Conservation (phyloP, 2,888 invertebrate genomes). For the Melieria omissa region DNA sequence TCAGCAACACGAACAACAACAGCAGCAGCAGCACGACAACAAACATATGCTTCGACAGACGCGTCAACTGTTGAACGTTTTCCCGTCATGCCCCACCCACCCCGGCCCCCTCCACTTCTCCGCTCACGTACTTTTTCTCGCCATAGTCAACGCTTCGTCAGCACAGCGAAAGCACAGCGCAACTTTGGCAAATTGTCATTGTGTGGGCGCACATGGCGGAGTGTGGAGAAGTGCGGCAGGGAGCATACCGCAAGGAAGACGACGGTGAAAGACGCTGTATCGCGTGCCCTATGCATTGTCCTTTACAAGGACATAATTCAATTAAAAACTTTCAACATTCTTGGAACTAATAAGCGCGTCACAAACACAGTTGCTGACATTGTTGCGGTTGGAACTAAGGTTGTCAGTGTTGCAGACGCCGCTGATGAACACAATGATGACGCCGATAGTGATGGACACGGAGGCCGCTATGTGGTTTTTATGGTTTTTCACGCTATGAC, state of each 20-base stretch:
- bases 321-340: constrained; percentile 47
- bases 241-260: no score
- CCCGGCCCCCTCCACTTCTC: no score
- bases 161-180: constrained; percentile 5
- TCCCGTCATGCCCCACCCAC: no score
- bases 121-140: no score
- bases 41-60: no score
- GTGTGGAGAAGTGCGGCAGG: neutral
- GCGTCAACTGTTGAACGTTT: no score
- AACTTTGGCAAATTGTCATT: constrained; percentile 13
- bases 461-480: no score
- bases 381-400: neutral
- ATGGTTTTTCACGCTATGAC: no score
- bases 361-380: constrained; percentile 10
- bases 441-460: neutral
- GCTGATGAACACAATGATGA: constrained; percentile 2
- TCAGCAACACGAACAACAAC: no score
- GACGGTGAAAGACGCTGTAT: neutral
- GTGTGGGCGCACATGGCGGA: neutral
- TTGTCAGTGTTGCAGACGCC: neutral
- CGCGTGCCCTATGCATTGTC: neutral
- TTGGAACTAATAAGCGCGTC: constrained; percentile 30
- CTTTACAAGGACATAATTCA: constrained; percentile 39
- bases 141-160: constrained; percentile 2
- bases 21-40: no score